phyloP scores from a whole-genome alignment of 37 sponge, comb jelly and placozoan species.

The Oscarella lobularis region DNA sequence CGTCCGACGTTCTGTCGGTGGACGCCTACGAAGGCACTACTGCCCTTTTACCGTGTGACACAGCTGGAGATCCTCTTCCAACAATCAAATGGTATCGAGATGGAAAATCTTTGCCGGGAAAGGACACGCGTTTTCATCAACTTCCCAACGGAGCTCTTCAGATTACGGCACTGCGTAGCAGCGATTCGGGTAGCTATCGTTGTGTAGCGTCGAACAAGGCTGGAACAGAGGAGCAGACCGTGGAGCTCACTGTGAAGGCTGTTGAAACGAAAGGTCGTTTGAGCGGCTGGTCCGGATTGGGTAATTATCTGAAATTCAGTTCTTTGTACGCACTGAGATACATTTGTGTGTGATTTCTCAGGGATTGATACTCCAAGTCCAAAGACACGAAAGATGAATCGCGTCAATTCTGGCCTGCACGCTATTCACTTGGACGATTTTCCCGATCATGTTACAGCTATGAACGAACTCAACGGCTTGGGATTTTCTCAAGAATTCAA shows the following conservation, averaged over 20 bases:
- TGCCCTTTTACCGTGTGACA: neutral
- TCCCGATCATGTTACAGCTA: slow-evolving; percentile 25
- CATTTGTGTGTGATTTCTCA: too few species aligned
- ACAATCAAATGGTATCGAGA: neutral
- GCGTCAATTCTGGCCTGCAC: too few species aligned
- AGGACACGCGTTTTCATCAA: neutral
- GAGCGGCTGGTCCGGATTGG: too few species aligned
- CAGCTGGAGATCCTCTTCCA: neutral
- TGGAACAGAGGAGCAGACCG: neutral
- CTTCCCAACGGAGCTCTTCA: neutral
- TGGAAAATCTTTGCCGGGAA: neutral
- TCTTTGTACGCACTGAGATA: too few species aligned
- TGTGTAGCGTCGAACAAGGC: neutral
- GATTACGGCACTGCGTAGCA: neutral
- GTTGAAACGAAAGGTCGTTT: neutral
- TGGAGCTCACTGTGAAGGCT: neutral
- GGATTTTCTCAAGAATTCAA: slow-evolving; percentile 52
- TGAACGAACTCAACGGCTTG: slow-evolving; percentile 46
- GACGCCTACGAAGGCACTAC: neutral
- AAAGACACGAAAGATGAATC: too few species aligned
- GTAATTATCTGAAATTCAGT: too few species aligned
- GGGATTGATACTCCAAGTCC: too few species aligned
- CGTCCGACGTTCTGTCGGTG: neutral
- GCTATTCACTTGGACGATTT: slow-evolving; percentile 22
- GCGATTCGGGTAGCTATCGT: neutral